A percentile compares a stretch with the other conserved stretches of the same genome.
These are phyloP conservation scores for Erebia palarica DNA, from an alignment of 2,888 invertebrate genomes.

Conservation along the genomic window DNA sequence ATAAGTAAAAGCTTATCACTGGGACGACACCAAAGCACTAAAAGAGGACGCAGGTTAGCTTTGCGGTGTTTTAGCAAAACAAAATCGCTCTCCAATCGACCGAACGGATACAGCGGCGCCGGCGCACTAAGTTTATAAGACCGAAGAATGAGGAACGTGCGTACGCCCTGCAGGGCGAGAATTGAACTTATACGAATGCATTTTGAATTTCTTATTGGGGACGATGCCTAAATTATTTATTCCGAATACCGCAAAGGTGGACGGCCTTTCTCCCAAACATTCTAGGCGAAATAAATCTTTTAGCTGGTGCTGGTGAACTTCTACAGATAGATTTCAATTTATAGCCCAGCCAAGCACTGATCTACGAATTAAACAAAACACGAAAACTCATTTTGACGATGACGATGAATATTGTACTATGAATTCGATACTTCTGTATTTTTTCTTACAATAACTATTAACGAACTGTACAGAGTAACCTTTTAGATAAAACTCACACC, in stretches of 20 bases:
- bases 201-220: conserved; percentile 66
- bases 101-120: conserved; percentile 68
- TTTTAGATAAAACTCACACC: background rate
- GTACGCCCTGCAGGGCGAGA: conserved; percentile 50
- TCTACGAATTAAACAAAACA: too few species aligned
- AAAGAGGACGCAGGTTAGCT: conserved; percentile 30
- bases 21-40: conserved; percentile 41
- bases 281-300: conserved; percentile 20
- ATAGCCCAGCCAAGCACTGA: too few species aligned
- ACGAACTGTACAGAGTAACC: too few species aligned
- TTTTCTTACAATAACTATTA: too few species aligned
- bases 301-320: background rate
- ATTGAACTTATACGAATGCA: conserved; percentile 67
- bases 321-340: too few species aligned
- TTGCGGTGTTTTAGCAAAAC: conserved; percentile 56
- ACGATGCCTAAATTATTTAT: conserved; percentile 55
- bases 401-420: too few species aligned
- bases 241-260: conserved; percentile 59
- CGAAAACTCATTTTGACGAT: too few species aligned
- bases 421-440: too few species aligned
- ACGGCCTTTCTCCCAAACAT: conserved; percentile 56
- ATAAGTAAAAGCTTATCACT: conserved; percentile 43
- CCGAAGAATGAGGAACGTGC: conserved; percentile 32
- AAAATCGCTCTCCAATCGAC: conserved; percentile 61
- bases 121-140: conserved; percentile 57